Conservation (phyloP, 2,113 vertebrate species). For the Anhinga rufa region DNA sequence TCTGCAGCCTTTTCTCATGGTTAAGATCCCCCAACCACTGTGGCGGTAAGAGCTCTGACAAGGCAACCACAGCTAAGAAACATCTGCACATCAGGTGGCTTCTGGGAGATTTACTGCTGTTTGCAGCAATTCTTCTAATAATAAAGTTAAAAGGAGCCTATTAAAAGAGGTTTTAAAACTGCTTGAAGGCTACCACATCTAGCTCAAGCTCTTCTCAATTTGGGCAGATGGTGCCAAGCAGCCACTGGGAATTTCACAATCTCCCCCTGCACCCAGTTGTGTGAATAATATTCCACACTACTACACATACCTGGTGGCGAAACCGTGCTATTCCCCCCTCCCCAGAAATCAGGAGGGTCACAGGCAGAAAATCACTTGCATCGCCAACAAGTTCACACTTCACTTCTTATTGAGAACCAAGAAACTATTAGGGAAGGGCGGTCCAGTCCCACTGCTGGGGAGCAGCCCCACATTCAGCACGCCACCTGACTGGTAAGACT, state of each 20-base stretch:
- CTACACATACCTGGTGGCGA: background rate
- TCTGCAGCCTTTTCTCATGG: background rate
- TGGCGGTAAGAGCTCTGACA: background rate
- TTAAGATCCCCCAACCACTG: background rate
- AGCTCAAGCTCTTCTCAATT: background rate
- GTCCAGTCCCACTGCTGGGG: background rate
- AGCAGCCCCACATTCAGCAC: background rate
- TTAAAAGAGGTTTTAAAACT: background rate
- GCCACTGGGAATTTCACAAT: background rate
- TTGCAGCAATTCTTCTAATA: background rate
- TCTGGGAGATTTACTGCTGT: background rate
- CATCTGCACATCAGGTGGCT: slow-evolving; percentile 20
- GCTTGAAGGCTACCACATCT: background rate
- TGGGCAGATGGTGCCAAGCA: background rate
- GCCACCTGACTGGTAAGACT: background rate
- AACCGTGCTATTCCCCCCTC: background rate
- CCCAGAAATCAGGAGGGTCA: background rate
- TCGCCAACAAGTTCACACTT: background rate
- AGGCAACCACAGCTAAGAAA: background rate
- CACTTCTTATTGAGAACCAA: background rate
- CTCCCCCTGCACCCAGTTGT: background rate
- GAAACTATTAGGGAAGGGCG: background rate
- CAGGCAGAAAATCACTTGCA: background rate
- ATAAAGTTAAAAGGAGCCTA: background rate
- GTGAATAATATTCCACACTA: background rate